Percentiles rank a stretch among this genome's conserved stretches.
phyloP scores from a whole-genome alignment of 2,797 vertebrate species.

The Catharus ustulatus region DNA sequence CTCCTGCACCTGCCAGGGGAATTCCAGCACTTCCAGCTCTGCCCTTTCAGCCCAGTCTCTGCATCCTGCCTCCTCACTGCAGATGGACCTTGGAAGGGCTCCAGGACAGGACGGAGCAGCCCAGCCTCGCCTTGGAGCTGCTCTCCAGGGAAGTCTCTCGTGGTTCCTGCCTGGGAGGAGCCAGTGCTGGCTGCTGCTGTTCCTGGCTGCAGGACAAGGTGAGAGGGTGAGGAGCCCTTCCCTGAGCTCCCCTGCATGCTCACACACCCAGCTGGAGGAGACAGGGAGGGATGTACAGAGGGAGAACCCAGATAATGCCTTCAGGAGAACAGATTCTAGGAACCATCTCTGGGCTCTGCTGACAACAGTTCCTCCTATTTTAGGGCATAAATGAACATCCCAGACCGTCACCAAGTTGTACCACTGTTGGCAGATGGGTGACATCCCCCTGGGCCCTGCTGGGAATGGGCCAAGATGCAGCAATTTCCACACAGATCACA shows the following conservation, averaged over 20 bases:
- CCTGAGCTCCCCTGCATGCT: neutral
- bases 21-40: neutral
- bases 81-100: neutral
- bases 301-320: neutral
- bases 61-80: neutral
- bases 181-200: neutral
- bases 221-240: neutral
- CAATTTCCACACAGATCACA: neutral
- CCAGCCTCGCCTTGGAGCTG: neutral
- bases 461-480: neutral
- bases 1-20: accelerated
- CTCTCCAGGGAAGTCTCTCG: neutral
- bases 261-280: neutral
- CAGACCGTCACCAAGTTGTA: neutral
- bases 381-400: neutral
- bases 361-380: neutral
- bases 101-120: neutral
- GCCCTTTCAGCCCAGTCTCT: neutral
- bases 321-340: neutral
- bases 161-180: neutral
- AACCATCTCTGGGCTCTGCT: neutral
- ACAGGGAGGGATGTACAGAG: neutral
- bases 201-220: neutral
- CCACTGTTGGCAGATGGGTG: neutral
- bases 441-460: neutral